phyloP scores from a whole-genome alignment of 2,113 vertebrate genomes.

The Chauna torquata region DNA sequence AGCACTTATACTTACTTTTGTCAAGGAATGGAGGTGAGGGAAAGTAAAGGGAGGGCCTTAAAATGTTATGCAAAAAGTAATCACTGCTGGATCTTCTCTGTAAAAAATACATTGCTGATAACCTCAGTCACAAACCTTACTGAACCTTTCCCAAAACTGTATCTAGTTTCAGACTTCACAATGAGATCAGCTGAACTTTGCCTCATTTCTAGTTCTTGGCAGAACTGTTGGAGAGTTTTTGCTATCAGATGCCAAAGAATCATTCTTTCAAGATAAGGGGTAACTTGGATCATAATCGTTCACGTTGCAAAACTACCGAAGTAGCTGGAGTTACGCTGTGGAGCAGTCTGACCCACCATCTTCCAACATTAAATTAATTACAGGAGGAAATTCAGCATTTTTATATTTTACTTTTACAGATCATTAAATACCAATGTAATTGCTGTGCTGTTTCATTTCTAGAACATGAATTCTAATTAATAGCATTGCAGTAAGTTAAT shows the following conservation, averaged over 20 bases:
- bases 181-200: neutral
- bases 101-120: neutral
- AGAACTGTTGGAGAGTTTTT: neutral
- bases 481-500: constrained; percentile 49
- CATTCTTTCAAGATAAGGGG: neutral
- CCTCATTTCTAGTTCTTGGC: neutral
- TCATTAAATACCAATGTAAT: constrained; percentile 49
- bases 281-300: neutral
- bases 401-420: constrained; percentile 42
- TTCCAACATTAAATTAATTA: constrained; percentile 40
- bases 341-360: neutral
- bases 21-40: neutral
- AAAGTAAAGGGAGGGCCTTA: neutral
- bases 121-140: neutral
- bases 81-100: neutral
- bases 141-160: neutral
- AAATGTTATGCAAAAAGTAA: neutral
- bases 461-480: constrained; percentile 59
- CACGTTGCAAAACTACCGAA: neutral
- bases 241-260: neutral
- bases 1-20: neutral
- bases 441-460: constrained; percentile 25
- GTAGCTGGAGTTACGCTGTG: neutral
- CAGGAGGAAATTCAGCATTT: constrained; percentile 15
- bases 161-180: neutral